Evolutionary conservation across 2,888 invertebrate species (phyloP).

Genomic region (Tinea semifulvella): DNA sequence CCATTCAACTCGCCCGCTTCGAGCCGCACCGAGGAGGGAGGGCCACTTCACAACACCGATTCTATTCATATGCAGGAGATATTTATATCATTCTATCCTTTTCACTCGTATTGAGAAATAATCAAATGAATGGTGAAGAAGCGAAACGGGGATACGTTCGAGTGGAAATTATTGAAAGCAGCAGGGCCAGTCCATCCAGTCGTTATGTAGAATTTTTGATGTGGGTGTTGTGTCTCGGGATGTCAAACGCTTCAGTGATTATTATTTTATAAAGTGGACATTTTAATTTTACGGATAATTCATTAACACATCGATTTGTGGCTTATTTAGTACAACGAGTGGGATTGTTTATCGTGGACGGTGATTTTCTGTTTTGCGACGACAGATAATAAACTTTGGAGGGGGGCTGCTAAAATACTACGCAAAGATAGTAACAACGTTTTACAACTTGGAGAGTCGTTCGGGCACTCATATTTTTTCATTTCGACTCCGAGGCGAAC

Average conservation of each 20-base stretch:
- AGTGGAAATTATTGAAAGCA: slow-evolving; percentile 61
- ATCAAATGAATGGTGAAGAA: slow-evolving; percentile 62
- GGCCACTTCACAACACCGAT: slow-evolving; percentile 59
- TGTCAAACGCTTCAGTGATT: slow-evolving; percentile 64
- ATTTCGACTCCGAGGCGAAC: slow-evolving; percentile 53
- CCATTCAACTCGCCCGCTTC: slow-evolving; percentile 57
- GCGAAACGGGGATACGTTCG: slow-evolving; percentile 58
- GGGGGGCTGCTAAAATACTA: slow-evolving; percentile 66
- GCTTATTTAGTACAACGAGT: slow-evolving; percentile 30
- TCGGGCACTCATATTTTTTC: slow-evolving; percentile 49
- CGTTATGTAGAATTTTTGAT: slow-evolving; percentile 63
- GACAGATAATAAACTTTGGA: slow-evolving; percentile 51
- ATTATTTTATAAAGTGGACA: slow-evolving; percentile 61
- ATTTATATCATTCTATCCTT: slow-evolving; percentile 53
- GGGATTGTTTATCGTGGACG: slow-evolving; percentile 41
- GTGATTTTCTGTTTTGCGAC: slow-evolving; percentile 43
- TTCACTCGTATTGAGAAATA: slow-evolving; percentile 55
- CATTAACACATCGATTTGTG: slow-evolving; percentile 34
- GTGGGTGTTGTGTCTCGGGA: slow-evolving; percentile 62
- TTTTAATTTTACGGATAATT: slow-evolving; percentile 45
- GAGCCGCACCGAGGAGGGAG: slow-evolving; percentile 30
- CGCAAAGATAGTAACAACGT: slow-evolving; percentile 64
- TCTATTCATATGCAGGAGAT: slow-evolving; percentile 45
- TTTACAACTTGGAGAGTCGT: slow-evolving; percentile 57
- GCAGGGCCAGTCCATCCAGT: slow-evolving; percentile 44